Percentiles rank a stretch among this genome's conserved stretches.
Conservation (phyloP, 2,113 vertebrate genomes). For the Peromyscus californicus region DNA sequence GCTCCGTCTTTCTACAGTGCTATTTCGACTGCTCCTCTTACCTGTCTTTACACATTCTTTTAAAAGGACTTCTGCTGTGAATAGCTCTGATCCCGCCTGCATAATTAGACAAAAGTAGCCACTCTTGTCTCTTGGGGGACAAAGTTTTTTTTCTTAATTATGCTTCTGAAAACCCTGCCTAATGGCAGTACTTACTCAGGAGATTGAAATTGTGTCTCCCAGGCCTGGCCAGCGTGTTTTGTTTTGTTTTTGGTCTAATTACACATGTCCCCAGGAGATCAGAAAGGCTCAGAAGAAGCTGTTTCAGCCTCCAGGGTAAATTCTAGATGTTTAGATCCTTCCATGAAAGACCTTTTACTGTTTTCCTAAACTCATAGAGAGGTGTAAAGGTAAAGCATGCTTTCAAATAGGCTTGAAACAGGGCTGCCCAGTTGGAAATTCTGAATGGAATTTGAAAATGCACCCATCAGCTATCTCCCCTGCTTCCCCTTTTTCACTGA, state of each 20-base stretch:
- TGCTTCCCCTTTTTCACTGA: too few species aligned
- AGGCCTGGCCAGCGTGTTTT: slow-evolving; percentile 80
- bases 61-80: slow-evolving; percentile 75
- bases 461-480: not conserved
- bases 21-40: slow-evolving; percentile 14
- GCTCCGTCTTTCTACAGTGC: not conserved
- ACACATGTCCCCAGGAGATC: slow-evolving; percentile 79
- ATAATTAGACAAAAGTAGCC: slow-evolving; percentile 79
- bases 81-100: slow-evolving; percentile 82
- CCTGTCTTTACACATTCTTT: slow-evolving; percentile 39
- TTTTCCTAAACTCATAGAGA: slow-evolving; percentile 77
- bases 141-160: slow-evolving; percentile 82
- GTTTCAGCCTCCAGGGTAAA: slow-evolving; percentile 84
- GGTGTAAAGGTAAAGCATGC: slow-evolving; percentile 76
- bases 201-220: slow-evolving; percentile 84
- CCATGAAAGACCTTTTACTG: slow-evolving; percentile 81
- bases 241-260: slow-evolving; percentile 88
- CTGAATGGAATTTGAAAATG: slow-evolving; percentile 67
- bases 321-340: slow-evolving; percentile 82
- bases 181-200: slow-evolving; percentile 81
- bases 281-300: slow-evolving; percentile 84
- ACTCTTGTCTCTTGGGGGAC: slow-evolving; percentile 76
- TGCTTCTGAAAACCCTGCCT: slow-evolving; percentile 84
- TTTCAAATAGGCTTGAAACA: slow-evolving; percentile 50
- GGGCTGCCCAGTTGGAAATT: slow-evolving; percentile 63